Evolutionary conservation across 2,888 invertebrate genomes (phyloP).

Genomic region (Exephanes ischioxanthus): DNA sequence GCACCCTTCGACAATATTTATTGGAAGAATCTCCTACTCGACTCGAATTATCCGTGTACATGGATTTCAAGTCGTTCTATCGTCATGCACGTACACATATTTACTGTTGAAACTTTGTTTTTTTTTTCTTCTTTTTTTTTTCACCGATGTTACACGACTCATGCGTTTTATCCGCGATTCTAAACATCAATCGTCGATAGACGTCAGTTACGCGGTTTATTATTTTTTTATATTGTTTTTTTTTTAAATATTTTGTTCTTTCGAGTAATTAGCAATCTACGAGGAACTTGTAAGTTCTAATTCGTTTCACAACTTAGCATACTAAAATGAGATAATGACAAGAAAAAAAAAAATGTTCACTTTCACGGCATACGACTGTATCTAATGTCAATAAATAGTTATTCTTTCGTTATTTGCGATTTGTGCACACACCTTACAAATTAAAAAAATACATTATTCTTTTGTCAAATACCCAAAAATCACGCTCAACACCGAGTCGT

Average conservation of each 20-base stretch:
- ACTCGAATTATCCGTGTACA: slow-evolving; percentile 39
- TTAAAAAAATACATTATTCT: slow-evolving; percentile 68
- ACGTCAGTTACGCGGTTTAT: slow-evolving; percentile 2
- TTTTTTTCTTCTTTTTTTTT: not conserved
- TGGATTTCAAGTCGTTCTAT: slow-evolving; percentile 40
- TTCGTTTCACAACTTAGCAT: slow-evolving; percentile 49
- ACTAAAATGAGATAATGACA: slow-evolving; percentile 36
- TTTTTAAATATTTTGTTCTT: not conserved
- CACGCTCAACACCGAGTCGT: slow-evolving; percentile 22
- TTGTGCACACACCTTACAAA: slow-evolving; percentile 69
- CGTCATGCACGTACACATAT: slow-evolving; percentile 36
- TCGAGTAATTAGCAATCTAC: not conserved
- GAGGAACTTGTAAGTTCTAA: slow-evolving; percentile 35
- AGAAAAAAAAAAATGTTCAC: slow-evolving; percentile 35
- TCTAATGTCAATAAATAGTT: slow-evolving; percentile 62
- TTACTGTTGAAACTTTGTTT: slow-evolving; percentile 13
- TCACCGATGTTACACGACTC: slow-evolving; percentile 32
- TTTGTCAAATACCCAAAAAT: slow-evolving; percentile 46
- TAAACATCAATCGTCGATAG: slow-evolving; percentile 33
- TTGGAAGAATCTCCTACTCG: slow-evolving; percentile 57
- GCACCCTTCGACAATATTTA: slow-evolving; percentile 36
- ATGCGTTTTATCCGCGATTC: not conserved
- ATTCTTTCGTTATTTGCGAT: slow-evolving; percentile 58
- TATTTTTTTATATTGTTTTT: not conserved
- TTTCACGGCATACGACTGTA: slow-evolving; percentile 35